Conservation (phyloP, 2,888 invertebrate genomes). For the Drepanosiphum platanoidis region DNA sequence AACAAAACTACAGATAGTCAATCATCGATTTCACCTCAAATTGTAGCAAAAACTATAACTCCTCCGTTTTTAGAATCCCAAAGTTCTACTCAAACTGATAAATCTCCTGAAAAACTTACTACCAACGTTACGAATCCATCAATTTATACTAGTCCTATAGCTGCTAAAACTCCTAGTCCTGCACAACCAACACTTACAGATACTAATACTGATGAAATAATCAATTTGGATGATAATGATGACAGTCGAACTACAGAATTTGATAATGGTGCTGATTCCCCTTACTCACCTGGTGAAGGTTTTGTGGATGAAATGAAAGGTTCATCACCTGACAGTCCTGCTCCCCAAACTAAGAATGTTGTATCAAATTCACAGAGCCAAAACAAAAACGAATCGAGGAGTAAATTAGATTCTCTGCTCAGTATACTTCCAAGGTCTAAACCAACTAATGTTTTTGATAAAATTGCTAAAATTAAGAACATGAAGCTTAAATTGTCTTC, state of each 20-base stretch:
- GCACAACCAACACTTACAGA: not conserved
- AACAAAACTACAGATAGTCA: slow-evolving; percentile 49
- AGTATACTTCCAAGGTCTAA: slow-evolving; percentile 41
- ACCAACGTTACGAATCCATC: not conserved
- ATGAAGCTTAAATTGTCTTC: slow-evolving; percentile 43
- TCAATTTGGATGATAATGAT: slow-evolving; percentile 53
- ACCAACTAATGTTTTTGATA: slow-evolving; percentile 32
- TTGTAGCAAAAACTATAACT: slow-evolving; percentile 28
- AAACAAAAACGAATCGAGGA: slow-evolving; percentile 40
- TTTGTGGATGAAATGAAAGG: slow-evolving; percentile 89
- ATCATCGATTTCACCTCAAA: slow-evolving; percentile 38
- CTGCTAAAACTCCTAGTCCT: slow-evolving; percentile 51
- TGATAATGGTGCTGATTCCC: slow-evolving; percentile 72
- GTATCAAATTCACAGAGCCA: slow-evolving; percentile 27
- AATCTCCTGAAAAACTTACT: slow-evolving; percentile 48
- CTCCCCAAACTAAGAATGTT: slow-evolving; percentile 12
- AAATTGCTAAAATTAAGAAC: slow-evolving; percentile 23
- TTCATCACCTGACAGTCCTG: slow-evolving; percentile 71
- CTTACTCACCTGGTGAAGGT: slow-evolving; percentile 87
- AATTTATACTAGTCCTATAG: slow-evolving; percentile 48
- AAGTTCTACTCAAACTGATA: slow-evolving; percentile 44
- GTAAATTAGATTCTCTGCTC: slow-evolving; percentile 55
- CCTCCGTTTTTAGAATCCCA: slow-evolving; percentile 53
- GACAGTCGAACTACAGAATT: slow-evolving; percentile 54
- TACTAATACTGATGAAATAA: slow-evolving; percentile 32